Base-by-base conservation (phyloP, 1,140 invertebrate genomes). In the Drosophila nasuta region DNA sequence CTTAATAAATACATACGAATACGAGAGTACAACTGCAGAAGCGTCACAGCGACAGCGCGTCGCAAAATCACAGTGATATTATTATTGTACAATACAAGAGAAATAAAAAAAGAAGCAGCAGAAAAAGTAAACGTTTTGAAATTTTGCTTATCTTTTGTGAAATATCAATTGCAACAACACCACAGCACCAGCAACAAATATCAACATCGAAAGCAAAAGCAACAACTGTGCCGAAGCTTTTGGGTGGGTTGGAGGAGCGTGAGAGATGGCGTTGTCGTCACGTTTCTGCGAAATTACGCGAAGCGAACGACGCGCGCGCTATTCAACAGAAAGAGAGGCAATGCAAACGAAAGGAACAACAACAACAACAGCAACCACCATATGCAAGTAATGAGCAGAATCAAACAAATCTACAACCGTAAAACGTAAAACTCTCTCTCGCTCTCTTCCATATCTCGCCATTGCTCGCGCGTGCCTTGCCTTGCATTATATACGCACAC, bases 261-360 rank as follows among this genome's bases (percentile, higher is more conserved):
- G 30, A 33, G 30, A 33, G 5, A 8, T 33, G 68, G 64, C 77
- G 70, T 67, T 77, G 71, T 88, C 80, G 83, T 89, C 83, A 88
- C 83, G 83, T 88, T 89, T 88, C 15, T 89, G 85, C 81, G 81
- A 89, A 88, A 81, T 89, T 81, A 89, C 74, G 83, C 83, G 83
- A 88, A 75, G 73, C 75, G 71, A 83, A 52, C 63, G 52, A 63
- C 85, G 77, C 79, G 82, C 76, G 79, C 65, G 79, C 52, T 57
- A 13, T 41, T 68, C 13, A 51, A 49, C 35, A 54, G 28, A 25
- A 45, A 62, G 11, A 62, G 30, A 38, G 1, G n/a, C 35, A 70
- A 75, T 76, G 54, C 73, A 76, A 38, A 28, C 28, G 25, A 75
- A 57, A 52, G 17, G 52, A 79, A 65, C 51, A 46, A 38, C 33